These are phyloP conservation scores for Glaucomys volans DNA, from an alignment of 2,113 vertebrate genomes.

Conservation along the genomic window DNA sequence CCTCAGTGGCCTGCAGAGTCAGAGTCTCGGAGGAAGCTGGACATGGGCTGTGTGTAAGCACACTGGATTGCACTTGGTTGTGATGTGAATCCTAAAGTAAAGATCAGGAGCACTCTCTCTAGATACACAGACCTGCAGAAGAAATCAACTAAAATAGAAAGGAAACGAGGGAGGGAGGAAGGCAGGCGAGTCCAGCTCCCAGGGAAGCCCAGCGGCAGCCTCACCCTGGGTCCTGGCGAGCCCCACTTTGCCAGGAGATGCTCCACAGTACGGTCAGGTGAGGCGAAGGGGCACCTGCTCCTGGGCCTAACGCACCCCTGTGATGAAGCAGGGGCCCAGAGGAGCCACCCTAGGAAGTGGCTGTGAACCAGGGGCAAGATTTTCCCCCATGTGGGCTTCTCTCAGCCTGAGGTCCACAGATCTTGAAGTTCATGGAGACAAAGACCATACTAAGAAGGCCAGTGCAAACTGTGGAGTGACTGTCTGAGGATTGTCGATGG, in stretches of 20 bases:
- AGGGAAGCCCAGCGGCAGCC: too few species aligned
- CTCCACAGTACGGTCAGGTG: not conserved
- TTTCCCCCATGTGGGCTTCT: not conserved
- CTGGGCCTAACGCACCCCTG: not conserved
- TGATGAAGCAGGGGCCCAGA: not conserved
- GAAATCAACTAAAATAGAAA: not conserved
- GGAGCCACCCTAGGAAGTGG: not conserved
- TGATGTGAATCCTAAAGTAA: not conserved
- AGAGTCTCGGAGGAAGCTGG: not conserved
- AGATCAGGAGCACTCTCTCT: not conserved
- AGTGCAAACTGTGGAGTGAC: not conserved
- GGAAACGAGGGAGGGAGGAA: not conserved
- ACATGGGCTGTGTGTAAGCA: not conserved
- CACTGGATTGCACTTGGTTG: not conserved
- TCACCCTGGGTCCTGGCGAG: too few species aligned
- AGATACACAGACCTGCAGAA: not conserved
- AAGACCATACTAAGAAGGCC: not conserved
- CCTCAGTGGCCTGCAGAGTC: not conserved
- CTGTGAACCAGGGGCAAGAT: not conserved
- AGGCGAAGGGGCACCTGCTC: too few species aligned
- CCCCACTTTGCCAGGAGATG: not conserved
- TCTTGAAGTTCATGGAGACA: not conserved
- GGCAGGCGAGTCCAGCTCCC: accelerated
- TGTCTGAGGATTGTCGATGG: too few species aligned
- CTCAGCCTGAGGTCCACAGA: not conserved